phyloP scores from a whole-genome alignment of 2,113 vertebrate species.

The Notothenia rossii region DNA sequence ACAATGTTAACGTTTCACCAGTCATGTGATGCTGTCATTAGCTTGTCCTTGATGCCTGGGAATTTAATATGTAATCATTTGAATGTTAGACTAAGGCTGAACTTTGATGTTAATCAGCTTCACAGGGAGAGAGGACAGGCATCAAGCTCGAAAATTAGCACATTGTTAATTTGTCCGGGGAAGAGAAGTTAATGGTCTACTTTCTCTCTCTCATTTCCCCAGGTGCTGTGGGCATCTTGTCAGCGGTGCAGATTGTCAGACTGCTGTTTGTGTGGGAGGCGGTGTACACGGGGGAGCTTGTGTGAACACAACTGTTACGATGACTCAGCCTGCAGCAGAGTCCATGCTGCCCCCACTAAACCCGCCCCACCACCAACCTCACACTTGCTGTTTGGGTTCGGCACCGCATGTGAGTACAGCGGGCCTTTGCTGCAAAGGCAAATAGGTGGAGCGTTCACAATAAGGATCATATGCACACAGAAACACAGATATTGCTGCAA shows the following conservation, averaged over 20 bases:
- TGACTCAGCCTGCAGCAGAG: slow-evolving; percentile 74
- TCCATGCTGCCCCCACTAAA: slow-evolving; percentile 27
- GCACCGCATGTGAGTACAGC: no score
- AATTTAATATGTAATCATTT: neutral
- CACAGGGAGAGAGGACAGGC: neutral
- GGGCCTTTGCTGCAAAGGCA: no score
- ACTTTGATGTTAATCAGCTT: neutral
- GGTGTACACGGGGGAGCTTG: slow-evolving; percentile 60
- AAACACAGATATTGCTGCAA: no score
- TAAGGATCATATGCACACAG: no score
- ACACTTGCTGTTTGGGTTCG: no score
- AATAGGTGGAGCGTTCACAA: no score
- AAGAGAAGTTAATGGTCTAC: slow-evolving; percentile 26
- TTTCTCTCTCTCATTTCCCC: slow-evolving; percentile 26
- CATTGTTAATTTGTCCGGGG: slow-evolving; percentile 11
- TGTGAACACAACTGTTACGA: slow-evolving; percentile 68
- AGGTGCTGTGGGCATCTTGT: slow-evolving; percentile 23
- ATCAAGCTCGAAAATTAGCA: neutral
- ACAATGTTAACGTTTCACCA: neutral
- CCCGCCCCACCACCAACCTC: no score
- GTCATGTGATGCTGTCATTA: neutral
- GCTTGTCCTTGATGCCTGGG: neutral
- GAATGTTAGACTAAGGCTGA: neutral
- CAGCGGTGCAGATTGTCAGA: slow-evolving; percentile 44
- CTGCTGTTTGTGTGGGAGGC: slow-evolving; percentile 54